Conservation (phyloP, 2,888 invertebrate species). For the Tanytarsus gracilentus region DNA sequence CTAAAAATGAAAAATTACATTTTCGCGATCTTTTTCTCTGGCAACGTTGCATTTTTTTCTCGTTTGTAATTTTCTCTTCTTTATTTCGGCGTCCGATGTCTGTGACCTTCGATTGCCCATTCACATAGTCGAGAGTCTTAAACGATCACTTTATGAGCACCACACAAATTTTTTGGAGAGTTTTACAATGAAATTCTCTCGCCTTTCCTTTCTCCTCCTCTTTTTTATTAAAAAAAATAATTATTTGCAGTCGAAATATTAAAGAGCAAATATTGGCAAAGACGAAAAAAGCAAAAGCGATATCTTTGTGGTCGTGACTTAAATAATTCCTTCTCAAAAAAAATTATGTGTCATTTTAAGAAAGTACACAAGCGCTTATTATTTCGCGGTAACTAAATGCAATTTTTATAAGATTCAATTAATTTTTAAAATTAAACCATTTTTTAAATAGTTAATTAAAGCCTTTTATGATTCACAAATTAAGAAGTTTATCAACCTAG, state of each 20-base stretch:
- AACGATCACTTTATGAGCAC: neutral
- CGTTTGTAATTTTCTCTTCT: neutral
- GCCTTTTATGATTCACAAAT: too few relatives aligned
- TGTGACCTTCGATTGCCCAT: conserved; percentile 15
- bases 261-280: neutral
- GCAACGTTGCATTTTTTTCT: conserved; percentile 14
- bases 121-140: neutral
- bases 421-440: too few relatives aligned
- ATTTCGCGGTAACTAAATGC: too few relatives aligned
- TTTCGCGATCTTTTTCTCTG: conserved; percentile 22
- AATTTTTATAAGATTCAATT: too few relatives aligned
- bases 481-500: too few relatives aligned
- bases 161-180: too few relatives aligned
- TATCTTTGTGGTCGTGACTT: neutral
- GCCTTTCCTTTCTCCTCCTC: too few relatives aligned
- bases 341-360: neutral
- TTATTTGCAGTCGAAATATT: neutral
- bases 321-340: neutral
- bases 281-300: neutral
- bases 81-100: conserved; percentile 5
- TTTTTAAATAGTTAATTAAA: too few relatives aligned
- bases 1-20: neutral
- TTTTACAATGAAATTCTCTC: too few relatives aligned
- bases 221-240: too few relatives aligned
- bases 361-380: too few relatives aligned